Conservation (phyloP, 2,888 invertebrate species). For the Capitulum mitella region DNA sequence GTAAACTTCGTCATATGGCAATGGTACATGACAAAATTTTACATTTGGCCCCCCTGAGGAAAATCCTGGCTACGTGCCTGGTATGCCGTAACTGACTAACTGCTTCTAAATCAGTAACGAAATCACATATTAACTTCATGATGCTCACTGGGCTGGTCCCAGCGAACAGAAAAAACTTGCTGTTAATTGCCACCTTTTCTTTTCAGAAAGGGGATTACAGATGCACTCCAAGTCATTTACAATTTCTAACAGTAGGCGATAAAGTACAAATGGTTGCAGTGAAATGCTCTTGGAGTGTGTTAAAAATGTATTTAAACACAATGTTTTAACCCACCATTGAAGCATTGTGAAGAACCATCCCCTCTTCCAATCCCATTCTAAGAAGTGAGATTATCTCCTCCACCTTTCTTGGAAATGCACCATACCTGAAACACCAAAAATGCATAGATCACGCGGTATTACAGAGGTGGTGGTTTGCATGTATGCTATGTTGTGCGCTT, state of each 20-base stretch:
- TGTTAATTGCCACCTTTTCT: too few relatives aligned
- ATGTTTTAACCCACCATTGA: neutral
- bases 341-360: neutral
- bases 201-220: too few relatives aligned
- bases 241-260: neutral
- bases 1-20: too few relatives aligned
- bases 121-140: too few relatives aligned
- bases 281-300: neutral
- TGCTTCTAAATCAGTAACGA: too few relatives aligned
- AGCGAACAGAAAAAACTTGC: neutral
- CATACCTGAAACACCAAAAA: neutral
- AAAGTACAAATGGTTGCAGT: neutral
- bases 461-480: neutral
- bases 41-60: too few relatives aligned
- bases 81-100: too few relatives aligned
- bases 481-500: too few relatives aligned
- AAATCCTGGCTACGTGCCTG: too few relatives aligned
- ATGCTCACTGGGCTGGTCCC: too few relatives aligned
- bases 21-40: too few relatives aligned
- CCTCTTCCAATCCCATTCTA: neutral
- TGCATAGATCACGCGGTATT: too few relatives aligned
- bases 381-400: neutral
- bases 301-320: neutral
- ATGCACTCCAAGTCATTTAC: neutral
- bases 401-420: neutral